A percentile compares a stretch with the other conserved stretches of the same genome.
These are phyloP conservation scores for Ceratosolen solmsi DNA, from an alignment of 1,140 invertebrate genomes.

Conservation along the genomic window DNA sequence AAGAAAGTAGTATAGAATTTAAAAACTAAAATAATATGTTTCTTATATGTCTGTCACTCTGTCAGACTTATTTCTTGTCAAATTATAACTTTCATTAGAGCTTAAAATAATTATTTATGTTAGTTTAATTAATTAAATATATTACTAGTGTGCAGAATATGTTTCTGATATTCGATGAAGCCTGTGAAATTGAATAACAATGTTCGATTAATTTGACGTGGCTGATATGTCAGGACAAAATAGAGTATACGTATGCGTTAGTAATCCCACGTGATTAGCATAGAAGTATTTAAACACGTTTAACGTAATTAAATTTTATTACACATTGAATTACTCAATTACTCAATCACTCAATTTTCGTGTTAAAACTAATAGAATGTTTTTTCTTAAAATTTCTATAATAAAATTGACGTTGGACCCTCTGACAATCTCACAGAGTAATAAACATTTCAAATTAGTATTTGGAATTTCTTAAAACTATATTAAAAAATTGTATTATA, in stretches of 20 bases:
- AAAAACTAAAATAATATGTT: too few species aligned
- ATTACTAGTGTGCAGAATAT: not conserved
- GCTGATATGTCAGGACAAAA: not conserved
- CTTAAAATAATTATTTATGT: too few species aligned
- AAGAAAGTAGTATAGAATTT: too few species aligned
- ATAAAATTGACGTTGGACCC: too few species aligned
- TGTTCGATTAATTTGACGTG: not conserved
- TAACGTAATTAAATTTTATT: not conserved
- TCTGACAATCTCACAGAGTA: too few species aligned
- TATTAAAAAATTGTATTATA: too few species aligned
- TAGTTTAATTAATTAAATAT: too few species aligned
- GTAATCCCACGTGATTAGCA: not conserved
- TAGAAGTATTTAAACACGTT: not conserved
- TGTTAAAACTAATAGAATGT: not conserved
- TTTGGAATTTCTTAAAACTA: too few species aligned
- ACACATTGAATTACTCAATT: not conserved
- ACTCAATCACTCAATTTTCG: not conserved
- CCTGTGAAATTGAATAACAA: not conserved
- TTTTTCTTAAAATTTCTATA: not conserved
- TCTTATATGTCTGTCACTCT: too few species aligned
- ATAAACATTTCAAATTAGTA: too few species aligned
- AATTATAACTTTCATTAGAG: too few species aligned
- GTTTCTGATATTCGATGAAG: not conserved
- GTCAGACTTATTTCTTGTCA: too few species aligned
- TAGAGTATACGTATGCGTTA: not conserved